Evolutionary conservation across 2,113 vertebrate species (phyloP), one percentile per base, ranked within the genome.

Genomic region (Malurus elegans): DNA sequence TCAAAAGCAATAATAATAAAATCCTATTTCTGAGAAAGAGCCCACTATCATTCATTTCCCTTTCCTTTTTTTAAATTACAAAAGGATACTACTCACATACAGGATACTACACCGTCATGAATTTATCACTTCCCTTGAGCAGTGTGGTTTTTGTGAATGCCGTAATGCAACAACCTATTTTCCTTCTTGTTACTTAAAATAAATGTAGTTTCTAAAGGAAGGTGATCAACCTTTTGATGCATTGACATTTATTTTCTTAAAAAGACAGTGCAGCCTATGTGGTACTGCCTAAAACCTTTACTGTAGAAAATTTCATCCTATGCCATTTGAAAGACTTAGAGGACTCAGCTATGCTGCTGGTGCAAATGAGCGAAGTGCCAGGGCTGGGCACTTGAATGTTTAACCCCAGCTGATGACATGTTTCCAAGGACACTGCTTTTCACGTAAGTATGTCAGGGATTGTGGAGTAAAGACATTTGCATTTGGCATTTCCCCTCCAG

Each of bases 111-210:
- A 28, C 19, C 64, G 72, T 66, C 56, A 56, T 26, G 44, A 83
- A 51, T 78, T 93, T 74, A 54, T 66, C 67, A 53, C 51, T 95
- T 94, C 71, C 82, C 18, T 90, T 84, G 44, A 92, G 44, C 18
- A 67, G 19, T 12, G 14, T 42, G 61, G 2, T 26, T 6, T 67
- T 4, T 72, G 34, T 62, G 73, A 42, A 48, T 50, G 65, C 32
- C 2, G 2, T 71, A 81, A 51, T 73, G 62, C 83, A 94, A n/a
- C 47, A 76, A 73, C 18, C 70, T 72, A 8, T 29, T 81, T 90
- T 65, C 40, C 53, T 94, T 51, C 72, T 67, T 34, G 36, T 51
- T 80, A 78, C 42, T 92, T 86, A 78, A 79, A 87, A 62, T 76
- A 76, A 79, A 38, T 15, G 9, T 48, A 47, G 56, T 57, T 36